A percentile compares a stretch with the other conserved stretches of the same genome.
Conservation (phyloP, 2,888 invertebrate genomes). For the Athripsodes cinereus region DNA sequence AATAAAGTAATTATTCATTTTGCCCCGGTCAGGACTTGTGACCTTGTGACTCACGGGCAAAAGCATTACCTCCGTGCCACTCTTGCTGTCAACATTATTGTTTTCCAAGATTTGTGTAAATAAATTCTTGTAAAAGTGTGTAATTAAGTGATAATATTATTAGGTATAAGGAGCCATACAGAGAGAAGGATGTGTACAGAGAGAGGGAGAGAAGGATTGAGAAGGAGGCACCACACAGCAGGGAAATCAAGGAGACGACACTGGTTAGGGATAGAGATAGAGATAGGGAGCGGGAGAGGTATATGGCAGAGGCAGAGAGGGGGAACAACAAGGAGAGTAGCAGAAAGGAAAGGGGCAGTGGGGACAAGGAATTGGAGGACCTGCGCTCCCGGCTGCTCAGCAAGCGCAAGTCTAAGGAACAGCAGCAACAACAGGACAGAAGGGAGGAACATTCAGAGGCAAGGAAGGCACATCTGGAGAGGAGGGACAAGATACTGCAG, state of each 20-base stretch:
- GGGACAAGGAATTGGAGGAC: conserved; percentile 65
- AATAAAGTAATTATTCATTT: too few species aligned
- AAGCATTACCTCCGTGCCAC: too few species aligned
- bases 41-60: too few species aligned
- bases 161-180: background rate
- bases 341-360: conserved; percentile 34
- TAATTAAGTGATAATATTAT: too few species aligned
- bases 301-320: conserved; percentile 30
- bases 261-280: background rate
- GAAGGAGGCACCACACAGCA: conserved; percentile 23
- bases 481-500: conserved; percentile 63
- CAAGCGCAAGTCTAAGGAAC: conserved; percentile 63
- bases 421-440: conserved; percentile 39
- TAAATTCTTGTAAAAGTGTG: too few species aligned
- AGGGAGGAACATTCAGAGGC: background rate
- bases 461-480: conserved; percentile 42
- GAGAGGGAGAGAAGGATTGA: conserved; percentile 16
- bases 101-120: too few species aligned
- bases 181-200: conserved; percentile 30
- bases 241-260: background rate
- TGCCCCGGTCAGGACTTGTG: too few species aligned
- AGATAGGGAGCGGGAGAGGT: background rate
- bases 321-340: background rate
- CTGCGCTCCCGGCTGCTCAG: conserved; percentile 66
- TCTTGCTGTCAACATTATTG: too few species aligned